Conservation (phyloP, 2,797 vertebrate species). For the Acipenser ruthenus region DNA sequence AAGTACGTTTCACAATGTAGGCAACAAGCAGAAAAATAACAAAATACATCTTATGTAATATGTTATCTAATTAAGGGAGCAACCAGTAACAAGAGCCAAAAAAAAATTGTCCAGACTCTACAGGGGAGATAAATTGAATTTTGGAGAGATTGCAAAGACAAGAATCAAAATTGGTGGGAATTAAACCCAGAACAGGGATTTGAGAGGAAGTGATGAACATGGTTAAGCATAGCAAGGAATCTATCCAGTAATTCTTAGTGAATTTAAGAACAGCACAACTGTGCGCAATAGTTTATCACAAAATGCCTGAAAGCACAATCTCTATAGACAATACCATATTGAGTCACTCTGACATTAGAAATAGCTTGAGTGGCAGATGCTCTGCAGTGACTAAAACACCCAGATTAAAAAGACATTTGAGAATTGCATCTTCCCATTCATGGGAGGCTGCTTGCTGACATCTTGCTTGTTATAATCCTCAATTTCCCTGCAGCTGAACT, state of each 20-base stretch:
- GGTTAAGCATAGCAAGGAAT: slow-evolving; percentile 9
- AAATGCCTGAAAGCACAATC: background rate
- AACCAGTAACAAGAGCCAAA: too few species aligned
- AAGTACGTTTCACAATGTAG: too few species aligned
- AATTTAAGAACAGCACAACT: background rate
- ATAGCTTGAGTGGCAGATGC: background rate
- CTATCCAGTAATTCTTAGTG: background rate
- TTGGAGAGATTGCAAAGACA: too few species aligned
- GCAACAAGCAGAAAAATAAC: too few species aligned
- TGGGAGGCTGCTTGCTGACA: background rate
- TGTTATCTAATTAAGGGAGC: too few species aligned
- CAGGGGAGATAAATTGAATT: too few species aligned
- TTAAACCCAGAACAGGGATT: too few species aligned
- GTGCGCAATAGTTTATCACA: background rate
- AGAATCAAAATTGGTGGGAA: too few species aligned
- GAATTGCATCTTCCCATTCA: background rate
- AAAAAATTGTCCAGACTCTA: too few species aligned
- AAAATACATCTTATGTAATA: too few species aligned
- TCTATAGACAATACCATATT: background rate
- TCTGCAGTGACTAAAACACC: background rate
- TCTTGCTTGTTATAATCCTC: background rate
- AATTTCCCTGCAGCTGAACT: background rate
- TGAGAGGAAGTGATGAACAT: too few species aligned
- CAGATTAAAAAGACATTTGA: background rate
- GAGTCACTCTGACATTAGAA: background rate